phyloP scores from a whole-genome alignment of 2,797 vertebrate genomes.

The Telmatherina bonti region DNA sequence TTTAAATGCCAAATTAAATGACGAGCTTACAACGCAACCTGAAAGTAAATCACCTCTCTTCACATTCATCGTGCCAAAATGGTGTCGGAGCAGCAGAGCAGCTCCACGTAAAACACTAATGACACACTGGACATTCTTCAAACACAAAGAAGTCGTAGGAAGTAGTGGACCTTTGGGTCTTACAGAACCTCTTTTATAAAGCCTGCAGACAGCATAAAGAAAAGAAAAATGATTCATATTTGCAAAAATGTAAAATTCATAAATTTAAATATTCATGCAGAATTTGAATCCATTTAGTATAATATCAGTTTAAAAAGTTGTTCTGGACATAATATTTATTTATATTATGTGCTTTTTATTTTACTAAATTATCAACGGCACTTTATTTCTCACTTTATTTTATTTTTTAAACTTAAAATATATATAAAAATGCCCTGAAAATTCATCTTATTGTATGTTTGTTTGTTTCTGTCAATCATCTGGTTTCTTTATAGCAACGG shows the following conservation, averaged over 20 bases:
- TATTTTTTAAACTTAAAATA: too few species aligned
- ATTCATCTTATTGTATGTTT: conserved; percentile 49
- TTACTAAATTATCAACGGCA: conserved; percentile 18
- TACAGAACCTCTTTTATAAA: neutral
- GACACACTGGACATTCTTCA: neutral
- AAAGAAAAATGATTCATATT: conserved; percentile 13
- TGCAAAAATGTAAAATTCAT: conserved; percentile 30
- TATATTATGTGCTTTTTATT: conserved; percentile 2
- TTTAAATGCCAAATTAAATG: conserved; percentile 21
- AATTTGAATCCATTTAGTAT: conserved; percentile 20
- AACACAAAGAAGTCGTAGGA: neutral
- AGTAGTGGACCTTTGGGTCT: neutral
- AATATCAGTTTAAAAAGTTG: conserved; percentile 6
- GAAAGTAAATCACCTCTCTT: neutral
- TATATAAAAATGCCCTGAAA: conserved; percentile 19
- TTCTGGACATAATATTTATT: conserved; percentile 4
- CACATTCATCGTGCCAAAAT: conserved; percentile 7
- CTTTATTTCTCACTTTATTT: too few species aligned
- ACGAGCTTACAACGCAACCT: conserved; percentile 8
- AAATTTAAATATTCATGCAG: conserved; percentile 35
- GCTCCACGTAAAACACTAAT: neutral
- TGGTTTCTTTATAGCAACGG: conserved; percentile 49
- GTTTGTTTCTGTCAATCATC: conserved; percentile 59
- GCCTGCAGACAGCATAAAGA: conserved; percentile 9
- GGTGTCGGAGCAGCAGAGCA: neutral